Conservation (phyloP, 2,888 invertebrate species). For the Agrochola lota region DNA sequence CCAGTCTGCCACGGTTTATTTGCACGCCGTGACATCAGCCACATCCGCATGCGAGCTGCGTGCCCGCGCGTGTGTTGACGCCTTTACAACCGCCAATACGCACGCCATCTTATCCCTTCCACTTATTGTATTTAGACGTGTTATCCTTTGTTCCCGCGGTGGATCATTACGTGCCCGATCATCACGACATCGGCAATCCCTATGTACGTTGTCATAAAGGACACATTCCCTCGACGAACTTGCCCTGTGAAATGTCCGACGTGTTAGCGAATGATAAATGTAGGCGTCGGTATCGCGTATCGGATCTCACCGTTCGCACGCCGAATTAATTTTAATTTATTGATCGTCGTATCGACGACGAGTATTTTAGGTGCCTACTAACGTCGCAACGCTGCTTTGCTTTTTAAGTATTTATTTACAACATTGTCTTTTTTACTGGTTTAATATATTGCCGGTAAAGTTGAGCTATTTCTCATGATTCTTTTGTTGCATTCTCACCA, state of each 20-base stretch:
- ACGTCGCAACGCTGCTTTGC: slow-evolving; percentile 81
- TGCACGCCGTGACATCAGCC: slow-evolving; percentile 82
- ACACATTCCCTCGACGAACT: slow-evolving; percentile 80
- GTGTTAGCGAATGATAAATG: slow-evolving; percentile 91
- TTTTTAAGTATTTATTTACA: slow-evolving; percentile 83
- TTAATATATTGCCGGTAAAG: slow-evolving; percentile 69
- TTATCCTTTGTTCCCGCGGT: slow-evolving; percentile 86
- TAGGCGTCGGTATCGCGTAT: slow-evolving; percentile 90
- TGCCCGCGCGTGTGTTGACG: slow-evolving; percentile 79
- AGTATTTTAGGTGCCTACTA: slow-evolving; percentile 89
- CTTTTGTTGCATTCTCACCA: slow-evolving; percentile 56
- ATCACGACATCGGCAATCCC: slow-evolving; percentile 77
- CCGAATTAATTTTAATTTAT: slow-evolving; percentile 91
- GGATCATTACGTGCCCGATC: slow-evolving; percentile 85
- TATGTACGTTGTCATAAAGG: slow-evolving; percentile 80
- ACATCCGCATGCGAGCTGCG: slow-evolving; percentile 84
- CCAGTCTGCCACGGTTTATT: slow-evolving; percentile 85
- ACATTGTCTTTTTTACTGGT: slow-evolving; percentile 69
- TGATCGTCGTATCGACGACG: slow-evolving; percentile 89
- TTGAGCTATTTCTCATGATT: slow-evolving; percentile 63
- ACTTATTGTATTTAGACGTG: slow-evolving; percentile 86
- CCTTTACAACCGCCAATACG: slow-evolving; percentile 77
- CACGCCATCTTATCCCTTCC: slow-evolving; percentile 86
- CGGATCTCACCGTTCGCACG: slow-evolving; percentile 90
- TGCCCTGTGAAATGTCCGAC: slow-evolving; percentile 88